Percentiles rank a stretch among this genome's conserved stretches.
phyloP scores from a whole-genome alignment of 2,113 vertebrate species.

The Ailuropoda melanoleuca region DNA sequence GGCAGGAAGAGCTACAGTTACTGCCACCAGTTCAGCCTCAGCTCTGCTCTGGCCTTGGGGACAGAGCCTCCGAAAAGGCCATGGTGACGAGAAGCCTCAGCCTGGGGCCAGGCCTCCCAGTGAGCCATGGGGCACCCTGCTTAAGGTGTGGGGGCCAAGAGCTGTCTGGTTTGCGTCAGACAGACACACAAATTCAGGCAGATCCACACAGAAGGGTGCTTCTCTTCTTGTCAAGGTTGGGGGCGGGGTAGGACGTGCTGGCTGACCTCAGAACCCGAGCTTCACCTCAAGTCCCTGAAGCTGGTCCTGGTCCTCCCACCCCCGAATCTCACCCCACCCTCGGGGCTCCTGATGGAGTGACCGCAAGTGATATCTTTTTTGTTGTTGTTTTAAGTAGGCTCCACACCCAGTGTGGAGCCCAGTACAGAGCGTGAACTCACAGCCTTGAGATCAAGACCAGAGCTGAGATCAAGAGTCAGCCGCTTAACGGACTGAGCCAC shows the following conservation, averaged over 20 bases:
- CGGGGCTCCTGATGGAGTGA: not conserved
- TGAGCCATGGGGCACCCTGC: not conserved
- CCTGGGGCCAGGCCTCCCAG: not conserved
- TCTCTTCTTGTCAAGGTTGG: not conserved
- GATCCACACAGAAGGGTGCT: not conserved
- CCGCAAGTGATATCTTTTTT: not conserved
- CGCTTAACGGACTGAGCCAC: not conserved
- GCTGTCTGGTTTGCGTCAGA: not conserved
- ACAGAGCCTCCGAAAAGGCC: not conserved
- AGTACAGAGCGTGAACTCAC: not conserved
- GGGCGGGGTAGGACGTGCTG: not conserved
- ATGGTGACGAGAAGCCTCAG: not conserved
- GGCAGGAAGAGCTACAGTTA: accelerated
- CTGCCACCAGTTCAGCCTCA: accelerated
- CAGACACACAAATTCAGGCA: not conserved
- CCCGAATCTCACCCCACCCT: not conserved
- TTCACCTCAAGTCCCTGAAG: not conserved
- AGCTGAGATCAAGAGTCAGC: not conserved
- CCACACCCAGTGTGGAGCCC: too few species aligned
- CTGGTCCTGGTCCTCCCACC: not conserved
- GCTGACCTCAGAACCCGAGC: not conserved
- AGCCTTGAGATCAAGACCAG: not conserved
- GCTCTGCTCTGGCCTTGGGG: accelerated
- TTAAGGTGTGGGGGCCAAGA: not conserved
- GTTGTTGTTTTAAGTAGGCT: not conserved